phyloP scores from a whole-genome alignment of 2,797 vertebrate genomes.

The Hydrolagus colliei region DNA sequence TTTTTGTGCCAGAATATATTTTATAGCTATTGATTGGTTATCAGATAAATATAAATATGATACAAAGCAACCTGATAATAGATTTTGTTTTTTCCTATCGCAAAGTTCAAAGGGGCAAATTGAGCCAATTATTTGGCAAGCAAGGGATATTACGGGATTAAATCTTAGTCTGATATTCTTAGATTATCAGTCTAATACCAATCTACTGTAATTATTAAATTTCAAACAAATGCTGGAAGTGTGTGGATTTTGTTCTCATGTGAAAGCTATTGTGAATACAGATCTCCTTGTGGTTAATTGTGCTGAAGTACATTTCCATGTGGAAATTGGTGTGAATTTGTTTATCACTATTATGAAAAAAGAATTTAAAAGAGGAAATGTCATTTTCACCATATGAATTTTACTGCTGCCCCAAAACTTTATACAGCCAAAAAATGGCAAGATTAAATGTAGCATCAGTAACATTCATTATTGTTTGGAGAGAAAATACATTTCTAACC shows the following conservation, averaged over 20 bases:
- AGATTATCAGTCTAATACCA: background rate
- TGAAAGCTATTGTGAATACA: too few species aligned
- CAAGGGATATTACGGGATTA: background rate
- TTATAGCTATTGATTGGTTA: background rate
- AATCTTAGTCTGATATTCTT: background rate
- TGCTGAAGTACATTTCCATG: background rate
- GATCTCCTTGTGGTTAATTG: background rate
- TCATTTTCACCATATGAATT: background rate
- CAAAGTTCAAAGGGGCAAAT: background rate
- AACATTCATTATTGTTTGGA: constrained; percentile 25
- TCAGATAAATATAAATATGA: background rate
- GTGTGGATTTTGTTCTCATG: background rate
- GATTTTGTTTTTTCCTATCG: background rate
- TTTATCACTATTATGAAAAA: background rate
- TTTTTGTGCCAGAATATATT: constrained; percentile 22
- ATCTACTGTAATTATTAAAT: background rate
- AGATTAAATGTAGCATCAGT: background rate
- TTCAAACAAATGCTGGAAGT: background rate
- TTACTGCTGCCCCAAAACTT: background rate
- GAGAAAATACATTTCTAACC: constrained; percentile 41
- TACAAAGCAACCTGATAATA: background rate
- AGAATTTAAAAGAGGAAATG: background rate
- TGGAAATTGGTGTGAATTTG: background rate
- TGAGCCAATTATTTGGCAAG: background rate
- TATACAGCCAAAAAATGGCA: background rate